Conservation (phyloP, 2,797 vertebrate genomes). For the Amblyopsis hoosieri region DNA sequence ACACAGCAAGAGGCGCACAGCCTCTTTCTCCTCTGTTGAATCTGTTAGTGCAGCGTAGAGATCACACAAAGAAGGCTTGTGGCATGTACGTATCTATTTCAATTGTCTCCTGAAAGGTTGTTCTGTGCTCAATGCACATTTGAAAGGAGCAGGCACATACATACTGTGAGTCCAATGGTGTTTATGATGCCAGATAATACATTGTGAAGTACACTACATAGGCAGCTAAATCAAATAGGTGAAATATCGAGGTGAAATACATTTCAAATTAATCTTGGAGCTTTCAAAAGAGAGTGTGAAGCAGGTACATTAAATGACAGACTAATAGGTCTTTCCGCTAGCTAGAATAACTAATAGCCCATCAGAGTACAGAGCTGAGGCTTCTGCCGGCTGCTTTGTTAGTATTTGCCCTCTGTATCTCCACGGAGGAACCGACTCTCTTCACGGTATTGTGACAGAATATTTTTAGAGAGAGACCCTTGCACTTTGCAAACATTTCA, state of each 20-base stretch:
- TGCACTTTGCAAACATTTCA: no score
- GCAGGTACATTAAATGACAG: slow-evolving; percentile 65
- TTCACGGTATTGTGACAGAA: slow-evolving; percentile 6
- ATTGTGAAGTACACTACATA: slow-evolving; percentile 36
- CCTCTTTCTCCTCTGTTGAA: slow-evolving; percentile 43
- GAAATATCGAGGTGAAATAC: slow-evolving; percentile 49
- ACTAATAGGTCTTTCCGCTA: slow-evolving; percentile 72
- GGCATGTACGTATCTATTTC: not conserved
- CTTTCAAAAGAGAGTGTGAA: slow-evolving; percentile 63
- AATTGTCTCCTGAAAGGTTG: not conserved
- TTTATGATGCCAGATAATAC: slow-evolving; percentile 33
- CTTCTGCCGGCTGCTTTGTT: slow-evolving; percentile 67
- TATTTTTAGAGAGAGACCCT: no score
- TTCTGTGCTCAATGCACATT: slow-evolving; percentile 13
- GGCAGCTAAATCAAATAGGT: slow-evolving; percentile 40
- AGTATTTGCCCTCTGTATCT: slow-evolving; percentile 63
- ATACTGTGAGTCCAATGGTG: slow-evolving; percentile 37
- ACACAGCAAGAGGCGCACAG: slow-evolving; percentile 25
- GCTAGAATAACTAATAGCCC: slow-evolving; percentile 77
- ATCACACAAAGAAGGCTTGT: not conserved
- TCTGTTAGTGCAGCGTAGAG: slow-evolving; percentile 44
- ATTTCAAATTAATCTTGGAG: slow-evolving; percentile 59
- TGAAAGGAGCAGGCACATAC: slow-evolving; percentile 31
- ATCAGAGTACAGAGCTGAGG: slow-evolving; percentile 67
- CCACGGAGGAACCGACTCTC: slow-evolving; percentile 49